phyloP scores from a whole-genome alignment of 2,113 vertebrate species.

The Spilogale gracilis region DNA sequence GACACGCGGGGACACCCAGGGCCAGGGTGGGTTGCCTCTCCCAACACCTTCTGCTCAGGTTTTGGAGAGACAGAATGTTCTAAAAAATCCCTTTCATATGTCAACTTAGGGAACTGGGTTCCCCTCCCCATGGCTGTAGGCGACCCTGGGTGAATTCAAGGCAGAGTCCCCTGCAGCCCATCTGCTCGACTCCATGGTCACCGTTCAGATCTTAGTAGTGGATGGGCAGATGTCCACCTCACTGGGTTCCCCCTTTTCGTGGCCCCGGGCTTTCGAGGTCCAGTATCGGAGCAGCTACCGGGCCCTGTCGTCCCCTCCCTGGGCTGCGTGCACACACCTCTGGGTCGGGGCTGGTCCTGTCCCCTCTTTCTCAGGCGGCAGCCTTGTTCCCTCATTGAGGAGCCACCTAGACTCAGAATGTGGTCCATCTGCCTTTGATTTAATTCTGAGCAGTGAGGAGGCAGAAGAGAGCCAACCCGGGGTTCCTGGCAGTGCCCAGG shows the following conservation, averaged over 20 bases:
- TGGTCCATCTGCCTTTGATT: neutral
- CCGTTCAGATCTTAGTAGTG: neutral
- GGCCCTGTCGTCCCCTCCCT: neutral
- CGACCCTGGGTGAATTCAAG: neutral
- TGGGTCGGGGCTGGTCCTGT: too few species aligned
- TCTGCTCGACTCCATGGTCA: neutral
- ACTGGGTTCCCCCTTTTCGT: neutral
- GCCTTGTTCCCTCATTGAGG: neutral
- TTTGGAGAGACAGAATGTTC: neutral
- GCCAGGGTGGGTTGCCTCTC: neutral
- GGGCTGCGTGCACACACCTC: too few species aligned
- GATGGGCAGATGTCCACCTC: neutral
- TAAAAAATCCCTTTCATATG: neutral
- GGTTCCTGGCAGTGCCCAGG: neutral
- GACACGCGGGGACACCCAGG: neutral
- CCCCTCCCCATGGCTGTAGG: neutral
- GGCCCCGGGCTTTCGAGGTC: neutral
- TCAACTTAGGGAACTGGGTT: neutral
- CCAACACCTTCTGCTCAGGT: neutral
- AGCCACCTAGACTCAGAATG: neutral
- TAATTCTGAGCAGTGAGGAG: neutral
- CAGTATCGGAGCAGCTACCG: too few species aligned
- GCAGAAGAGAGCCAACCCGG: neutral
- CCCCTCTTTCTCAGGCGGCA: neutral
- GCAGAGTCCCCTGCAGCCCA: neutral